phyloP scores from a whole-genome alignment of 2,113 vertebrate species.

The Lepus europaeus region DNA sequence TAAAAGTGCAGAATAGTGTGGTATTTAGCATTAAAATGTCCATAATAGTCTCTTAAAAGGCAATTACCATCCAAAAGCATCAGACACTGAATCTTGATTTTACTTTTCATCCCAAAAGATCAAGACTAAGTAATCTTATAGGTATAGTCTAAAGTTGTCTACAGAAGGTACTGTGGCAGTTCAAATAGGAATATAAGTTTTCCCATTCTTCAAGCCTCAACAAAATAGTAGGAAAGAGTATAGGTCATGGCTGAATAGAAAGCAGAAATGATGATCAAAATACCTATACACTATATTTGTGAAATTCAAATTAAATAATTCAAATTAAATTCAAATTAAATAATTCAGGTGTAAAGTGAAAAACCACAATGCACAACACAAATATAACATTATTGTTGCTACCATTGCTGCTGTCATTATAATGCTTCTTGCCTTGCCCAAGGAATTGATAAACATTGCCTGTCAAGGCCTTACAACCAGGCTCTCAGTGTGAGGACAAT shows the following conservation, averaged over 20 bases:
- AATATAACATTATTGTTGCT: background rate
- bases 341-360: constrained; percentile 40
- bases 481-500: background rate
- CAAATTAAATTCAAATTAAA: constrained; percentile 55
- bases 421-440: background rate
- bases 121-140: constrained; percentile 35
- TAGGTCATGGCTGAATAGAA: constrained; percentile 41
- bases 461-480: background rate
- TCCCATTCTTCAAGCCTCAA: background rate
- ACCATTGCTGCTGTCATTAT: background rate
- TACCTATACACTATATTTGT: background rate
- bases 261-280: constrained; percentile 38
- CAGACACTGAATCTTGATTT: constrained; percentile 4
- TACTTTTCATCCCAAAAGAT: constrained; percentile 53
- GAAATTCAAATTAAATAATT: constrained; percentile 57
- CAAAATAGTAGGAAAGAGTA: constrained; percentile 38
- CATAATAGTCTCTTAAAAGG: constrained; percentile 16
- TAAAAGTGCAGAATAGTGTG: background rate
- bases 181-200: constrained; percentile 16
- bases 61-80: background rate
- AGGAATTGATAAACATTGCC: background rate
- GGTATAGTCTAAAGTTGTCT: constrained; percentile 44
- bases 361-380: constrained; percentile 14
- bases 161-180: background rate
- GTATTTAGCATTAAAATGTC: background rate